These are phyloP conservation scores for Andrena hattorfiana DNA, from an alignment of 2,888 invertebrate genomes.

Conservation along the genomic window DNA sequence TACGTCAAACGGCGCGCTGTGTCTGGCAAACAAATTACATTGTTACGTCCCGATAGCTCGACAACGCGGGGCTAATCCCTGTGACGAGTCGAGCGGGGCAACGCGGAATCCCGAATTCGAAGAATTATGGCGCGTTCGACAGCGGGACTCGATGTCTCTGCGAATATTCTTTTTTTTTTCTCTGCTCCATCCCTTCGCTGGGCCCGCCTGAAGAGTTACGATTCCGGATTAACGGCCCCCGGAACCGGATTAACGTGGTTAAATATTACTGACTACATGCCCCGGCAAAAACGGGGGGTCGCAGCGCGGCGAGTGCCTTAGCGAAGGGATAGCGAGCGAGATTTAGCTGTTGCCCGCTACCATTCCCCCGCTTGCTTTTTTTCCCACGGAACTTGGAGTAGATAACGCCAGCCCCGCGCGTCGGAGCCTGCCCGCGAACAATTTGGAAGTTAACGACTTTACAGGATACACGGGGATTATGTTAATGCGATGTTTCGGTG, in stretches of 20 bases:
- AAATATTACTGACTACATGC: slow-evolving; percentile 52
- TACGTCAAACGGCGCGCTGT: slow-evolving; percentile 25
- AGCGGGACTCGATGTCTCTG: not conserved
- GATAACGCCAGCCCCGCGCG: slow-evolving; percentile 37
- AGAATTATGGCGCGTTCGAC: slow-evolving; percentile 24
- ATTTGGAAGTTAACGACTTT: slow-evolving; percentile 65
- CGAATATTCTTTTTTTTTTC: not conserved
- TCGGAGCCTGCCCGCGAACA: slow-evolving; percentile 26
- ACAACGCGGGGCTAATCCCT: slow-evolving; percentile 33
- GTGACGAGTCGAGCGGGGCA: slow-evolving; percentile 3
- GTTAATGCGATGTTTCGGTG: slow-evolving; percentile 72
- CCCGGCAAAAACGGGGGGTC: slow-evolving; percentile 22
- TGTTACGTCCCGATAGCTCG: slow-evolving; percentile 33
- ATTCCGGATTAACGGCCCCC: slow-evolving; percentile 36
- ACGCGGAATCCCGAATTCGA: slow-evolving; percentile 1
- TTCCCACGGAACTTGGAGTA: slow-evolving; percentile 19
- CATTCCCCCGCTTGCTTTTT: slow-evolving; percentile 22
- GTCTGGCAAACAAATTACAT: slow-evolving; percentile 28
- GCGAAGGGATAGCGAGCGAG: slow-evolving; percentile 36
- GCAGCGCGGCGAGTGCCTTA: slow-evolving; percentile 51
- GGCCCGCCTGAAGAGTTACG: slow-evolving; percentile 45
- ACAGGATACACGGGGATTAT: slow-evolving; percentile 71
- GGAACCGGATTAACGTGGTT: slow-evolving; percentile 59
- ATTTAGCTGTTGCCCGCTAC: slow-evolving; percentile 53
- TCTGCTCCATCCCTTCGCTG: not conserved